Conservation (phyloP, 37 sponge, comb jelly and placozoan species). For the Chondrosia reniformis region DNA sequence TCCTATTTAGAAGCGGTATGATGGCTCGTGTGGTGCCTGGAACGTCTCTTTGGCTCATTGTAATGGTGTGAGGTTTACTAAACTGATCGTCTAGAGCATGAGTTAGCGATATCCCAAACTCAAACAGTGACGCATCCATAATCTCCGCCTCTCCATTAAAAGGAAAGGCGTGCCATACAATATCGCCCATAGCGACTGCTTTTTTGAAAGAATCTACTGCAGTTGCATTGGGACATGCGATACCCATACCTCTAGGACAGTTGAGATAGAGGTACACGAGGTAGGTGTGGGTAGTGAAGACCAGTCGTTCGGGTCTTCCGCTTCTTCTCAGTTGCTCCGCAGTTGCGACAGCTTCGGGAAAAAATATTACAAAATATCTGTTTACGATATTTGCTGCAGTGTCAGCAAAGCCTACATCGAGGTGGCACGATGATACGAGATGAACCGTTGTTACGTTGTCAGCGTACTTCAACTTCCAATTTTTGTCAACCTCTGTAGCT, state of each 20-base stretch:
- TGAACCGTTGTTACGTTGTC: constrained; percentile 43
- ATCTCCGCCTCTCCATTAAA: constrained; percentile 66
- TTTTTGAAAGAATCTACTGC: constrained; percentile 22
- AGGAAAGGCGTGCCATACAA: constrained; percentile 74
- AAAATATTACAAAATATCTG: constrained; percentile 56
- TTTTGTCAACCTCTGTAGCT: background rate
- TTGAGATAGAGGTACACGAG: constrained; percentile 63
- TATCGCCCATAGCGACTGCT: constrained; percentile 45
- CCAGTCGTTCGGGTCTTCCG: constrained; percentile 43
- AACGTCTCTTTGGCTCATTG: constrained; percentile 82
- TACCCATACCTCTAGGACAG: constrained; percentile 45
- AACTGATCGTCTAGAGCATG: constrained; percentile 45
- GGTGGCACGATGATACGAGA: constrained; percentile 65
- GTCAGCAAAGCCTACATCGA: constrained; percentile 76
- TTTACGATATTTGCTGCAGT: constrained; percentile 57
- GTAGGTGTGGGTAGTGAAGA: constrained; percentile 71
- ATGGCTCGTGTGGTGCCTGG: constrained; percentile 61
- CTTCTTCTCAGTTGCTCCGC: constrained; percentile 26
- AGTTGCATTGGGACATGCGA: constrained; percentile 45
- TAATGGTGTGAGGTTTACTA: constrained; percentile 2
- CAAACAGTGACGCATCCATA: constrained; percentile 37
- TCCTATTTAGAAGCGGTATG: constrained; percentile 46
- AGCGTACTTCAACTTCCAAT: background rate
- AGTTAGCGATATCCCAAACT: constrained; percentile 53
- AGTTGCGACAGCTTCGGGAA: constrained; percentile 34